Evolutionary conservation across 2,888 invertebrate genomes (phyloP), one percentile per base, ranked within the genome.

Genomic region (Icerya purchasi): DNA sequence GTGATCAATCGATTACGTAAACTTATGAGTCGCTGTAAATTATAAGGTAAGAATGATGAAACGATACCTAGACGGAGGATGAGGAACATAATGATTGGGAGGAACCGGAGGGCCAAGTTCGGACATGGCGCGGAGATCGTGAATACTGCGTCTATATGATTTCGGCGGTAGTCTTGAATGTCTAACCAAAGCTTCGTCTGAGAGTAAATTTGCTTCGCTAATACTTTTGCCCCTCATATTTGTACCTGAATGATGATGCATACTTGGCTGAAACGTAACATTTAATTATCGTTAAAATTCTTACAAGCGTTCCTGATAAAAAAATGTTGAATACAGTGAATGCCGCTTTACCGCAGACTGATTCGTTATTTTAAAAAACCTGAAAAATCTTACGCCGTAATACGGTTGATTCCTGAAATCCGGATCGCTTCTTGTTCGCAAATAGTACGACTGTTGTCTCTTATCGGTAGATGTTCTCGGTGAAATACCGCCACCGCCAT

Each of bases 151-250:
- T 53, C 67, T 56, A 60, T 67, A 66, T 18, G 66, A 65, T 36
- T 63, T 62, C 24, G 66, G 65, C 49, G 65, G 61, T 18, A 62
- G 56, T 55, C 55, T 54, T 18, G 62, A 61, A 53, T 65, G 64
- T 50, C 65, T 63, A 52, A 65, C 55, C 59, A 65, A 57, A 14
- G 65, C 65, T 54, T 66, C 67, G n/a, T 65, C 63, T 8, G 65
- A 73, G 52, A 90, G 73, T 22, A 91, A 74, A 74, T 91, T 90
- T 10, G 90, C 90, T 70, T 91, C 91, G 66, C 89, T 89, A 65
- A 83, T 82, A 62, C 88, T 88, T 68, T 83, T 83, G 60, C 74
- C 73, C 61, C 75, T 67, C 70, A 73, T 73, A 61, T 58, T 66
- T 65, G 61, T 63, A 59, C 64, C 61, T 21, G 63, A 59, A 69